Evolutionary conservation across 2,888 invertebrate genomes (phyloP), one percentile per base, ranked within the genome.

Genomic region (Hirtodrosophila duncani): DNA sequence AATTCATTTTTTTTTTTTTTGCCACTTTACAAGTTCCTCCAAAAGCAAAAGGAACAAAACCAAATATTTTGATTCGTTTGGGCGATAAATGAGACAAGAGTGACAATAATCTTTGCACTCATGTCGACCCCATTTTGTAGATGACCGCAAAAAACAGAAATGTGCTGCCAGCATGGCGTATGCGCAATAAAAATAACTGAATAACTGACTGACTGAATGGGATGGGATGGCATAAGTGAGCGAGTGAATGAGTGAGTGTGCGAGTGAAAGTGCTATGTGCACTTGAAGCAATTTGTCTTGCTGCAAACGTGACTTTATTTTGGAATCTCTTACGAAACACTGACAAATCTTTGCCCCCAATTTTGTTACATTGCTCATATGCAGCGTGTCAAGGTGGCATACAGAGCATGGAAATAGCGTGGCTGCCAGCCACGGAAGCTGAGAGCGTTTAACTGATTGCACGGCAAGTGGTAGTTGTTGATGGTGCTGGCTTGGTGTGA

Each of bases 141-240:
- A 66, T 78, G 78, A 66, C 75, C 72, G 78, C 65, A 80, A 30
- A 27, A 34, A 18, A 11, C 20, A 55, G n/a, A 33, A 67, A 59
- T 68, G 69, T 68, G 51, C 60, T 59, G 52, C 50, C 67, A 53
- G 43, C 63, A 57, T 66, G 66, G 45, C 78, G 63, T 74, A 75
- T 75, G 81, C 75, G 79, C 75, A 70, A 81, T 81, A 81, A 79
- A 71, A 72, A 80, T 72, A 72, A 79, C 78, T 63, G 63, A 53
- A 67, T 53, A 57, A 44, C 21, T 24, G 58, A 58, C 57, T 46
- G 45, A 41, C 53, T 23, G 33, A 20, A 11, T 36, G n/a, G n/a
- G 16, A 20, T 7, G 20, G 38, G 26, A 20, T 52, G 51, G 20
- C 20, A 7, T 7, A 20, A 20, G 31, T 24, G 37, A 39, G 38